phyloP scores from a whole-genome alignment of 2,113 vertebrate genomes.

The Cheilinus undulatus region DNA sequence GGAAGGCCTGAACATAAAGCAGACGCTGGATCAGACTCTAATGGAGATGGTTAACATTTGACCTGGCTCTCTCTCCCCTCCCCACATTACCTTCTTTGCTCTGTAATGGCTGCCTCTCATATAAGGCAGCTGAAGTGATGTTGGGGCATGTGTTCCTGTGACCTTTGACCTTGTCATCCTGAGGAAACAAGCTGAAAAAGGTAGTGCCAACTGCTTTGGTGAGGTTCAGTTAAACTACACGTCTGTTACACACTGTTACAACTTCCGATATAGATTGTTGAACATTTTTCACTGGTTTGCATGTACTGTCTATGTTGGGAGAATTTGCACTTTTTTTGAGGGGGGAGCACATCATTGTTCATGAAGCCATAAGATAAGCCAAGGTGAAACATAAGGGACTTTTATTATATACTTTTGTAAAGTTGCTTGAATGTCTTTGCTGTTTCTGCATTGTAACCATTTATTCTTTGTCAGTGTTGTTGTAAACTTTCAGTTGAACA shows the following conservation, averaged over 20 bases:
- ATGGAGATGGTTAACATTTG: constrained; percentile 77
- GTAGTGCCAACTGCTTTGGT: constrained; percentile 25
- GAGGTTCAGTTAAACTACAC: constrained; percentile 20
- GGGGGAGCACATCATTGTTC: constrained; percentile 48
- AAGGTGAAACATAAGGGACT: constrained; percentile 53
- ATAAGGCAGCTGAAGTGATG: constrained; percentile 32
- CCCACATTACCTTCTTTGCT: constrained; percentile 34
- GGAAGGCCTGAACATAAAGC: constrained; percentile 68
- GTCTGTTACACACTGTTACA: constrained; percentile 39
- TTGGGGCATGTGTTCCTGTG: constrained; percentile 21
- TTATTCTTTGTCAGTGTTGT: constrained; percentile 16
- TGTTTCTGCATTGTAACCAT: constrained; percentile 33
- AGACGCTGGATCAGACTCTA: constrained; percentile 78
- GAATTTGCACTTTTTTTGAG: constrained; percentile 68
- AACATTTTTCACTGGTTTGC: constrained; percentile 39
- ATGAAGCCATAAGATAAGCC: constrained; percentile 67
- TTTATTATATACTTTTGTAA: constrained; percentile 69
- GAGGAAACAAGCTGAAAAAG: constrained; percentile 36
- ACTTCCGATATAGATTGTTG: constrained; percentile 39
- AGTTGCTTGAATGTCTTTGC: constrained; percentile 45
- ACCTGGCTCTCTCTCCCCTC: constrained; percentile 45
- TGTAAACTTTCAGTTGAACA: constrained; percentile 32
- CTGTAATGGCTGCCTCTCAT: constrained; percentile 46
- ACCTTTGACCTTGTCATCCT: constrained; percentile 13
- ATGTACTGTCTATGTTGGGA: constrained; percentile 41